Conservation (phyloP, 2,888 invertebrate genomes). For the Caenorhabditis wallacei region DNA sequence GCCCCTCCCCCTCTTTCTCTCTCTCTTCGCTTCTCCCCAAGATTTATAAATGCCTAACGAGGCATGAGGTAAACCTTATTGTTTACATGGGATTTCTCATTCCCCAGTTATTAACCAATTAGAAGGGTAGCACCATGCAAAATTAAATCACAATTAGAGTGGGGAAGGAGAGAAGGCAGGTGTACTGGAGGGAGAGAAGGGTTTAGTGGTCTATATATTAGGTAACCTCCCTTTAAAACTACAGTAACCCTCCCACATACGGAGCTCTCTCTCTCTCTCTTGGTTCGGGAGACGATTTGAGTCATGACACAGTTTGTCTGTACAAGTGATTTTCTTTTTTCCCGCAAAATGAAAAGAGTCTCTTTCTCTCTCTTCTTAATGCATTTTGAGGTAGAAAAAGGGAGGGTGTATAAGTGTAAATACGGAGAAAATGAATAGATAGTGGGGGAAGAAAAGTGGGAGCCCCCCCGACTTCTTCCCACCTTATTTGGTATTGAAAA, state of each 20-base stretch:
- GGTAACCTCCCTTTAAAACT: not conserved
- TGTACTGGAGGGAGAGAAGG: too few relatives aligned
- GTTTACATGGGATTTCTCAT: constrained; percentile 10
- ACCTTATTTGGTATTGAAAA: too few relatives aligned
- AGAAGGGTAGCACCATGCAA: not conserved
- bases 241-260: constrained; percentile 21
- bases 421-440: constrained; percentile 39
- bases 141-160: constrained; percentile 12
- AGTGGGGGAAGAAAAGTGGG: not conserved
- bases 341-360: not conserved
- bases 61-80: constrained; percentile 22
- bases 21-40: too few relatives aligned
- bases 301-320: constrained; percentile 51
- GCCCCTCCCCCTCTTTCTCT: not conserved
- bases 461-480: too few relatives aligned
- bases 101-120: constrained; percentile 34
- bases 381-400: constrained; percentile 36
- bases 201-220: constrained; percentile 18
- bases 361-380: constrained; percentile 16
- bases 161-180: constrained; percentile 7
- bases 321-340: constrained; percentile 1
- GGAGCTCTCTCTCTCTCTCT: too few relatives aligned
- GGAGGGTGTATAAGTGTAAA: constrained; percentile 33
- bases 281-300: constrained; percentile 18
- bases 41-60: constrained; percentile 5